Evolutionary conservation across 1,140 invertebrate species (phyloP).

Genomic region (Leptestheria dahalacensis): DNA sequence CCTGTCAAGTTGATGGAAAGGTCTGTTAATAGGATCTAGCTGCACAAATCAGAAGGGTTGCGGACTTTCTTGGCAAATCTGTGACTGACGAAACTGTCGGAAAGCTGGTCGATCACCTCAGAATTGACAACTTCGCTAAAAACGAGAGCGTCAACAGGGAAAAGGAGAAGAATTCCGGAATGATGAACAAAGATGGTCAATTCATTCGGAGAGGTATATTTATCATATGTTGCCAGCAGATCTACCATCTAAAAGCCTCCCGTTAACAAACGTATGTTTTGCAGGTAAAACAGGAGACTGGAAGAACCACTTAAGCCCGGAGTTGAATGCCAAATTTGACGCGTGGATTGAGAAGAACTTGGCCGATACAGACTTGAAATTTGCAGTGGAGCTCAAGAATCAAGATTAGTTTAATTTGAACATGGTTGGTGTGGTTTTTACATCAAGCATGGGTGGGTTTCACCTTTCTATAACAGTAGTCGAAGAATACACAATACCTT

Average conservation of each 20-base stretch:
- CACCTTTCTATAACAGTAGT: too few relatives aligned
- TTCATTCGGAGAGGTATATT: slow-evolving; percentile 15
- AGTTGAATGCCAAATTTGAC: slow-evolving; percentile 18
- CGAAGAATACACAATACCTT: too few relatives aligned
- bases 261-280: too few relatives aligned
- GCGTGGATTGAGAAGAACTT: slow-evolving; percentile 20
- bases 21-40: slow-evolving; percentile 36
- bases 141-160: slow-evolving; percentile 57
- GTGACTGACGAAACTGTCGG: slow-evolving; percentile 38
- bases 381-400: slow-evolving; percentile 14
- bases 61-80: slow-evolving; percentile 51
- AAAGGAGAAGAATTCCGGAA: slow-evolving; percentile 14
- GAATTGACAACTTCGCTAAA: slow-evolving; percentile 43
- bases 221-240: background rate
- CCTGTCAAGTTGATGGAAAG: too few relatives aligned
- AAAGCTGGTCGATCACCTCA: slow-evolving; percentile 27
- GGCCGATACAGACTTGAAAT: slow-evolving; percentile 17
- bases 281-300: slow-evolving; percentile 15
- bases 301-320: slow-evolving; percentile 18
- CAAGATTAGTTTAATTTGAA: too few relatives aligned
- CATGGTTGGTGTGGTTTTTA: too few relatives aligned
- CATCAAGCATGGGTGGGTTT: too few relatives aligned
- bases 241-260: background rate
- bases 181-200: slow-evolving; percentile 4
- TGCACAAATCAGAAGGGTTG: slow-evolving; percentile 44